Evolutionary conservation across 64 coral and sea anemone species (phyloP), one percentile per base, ranked within the genome.

Genomic region (Pachyseris speciosa): DNA sequence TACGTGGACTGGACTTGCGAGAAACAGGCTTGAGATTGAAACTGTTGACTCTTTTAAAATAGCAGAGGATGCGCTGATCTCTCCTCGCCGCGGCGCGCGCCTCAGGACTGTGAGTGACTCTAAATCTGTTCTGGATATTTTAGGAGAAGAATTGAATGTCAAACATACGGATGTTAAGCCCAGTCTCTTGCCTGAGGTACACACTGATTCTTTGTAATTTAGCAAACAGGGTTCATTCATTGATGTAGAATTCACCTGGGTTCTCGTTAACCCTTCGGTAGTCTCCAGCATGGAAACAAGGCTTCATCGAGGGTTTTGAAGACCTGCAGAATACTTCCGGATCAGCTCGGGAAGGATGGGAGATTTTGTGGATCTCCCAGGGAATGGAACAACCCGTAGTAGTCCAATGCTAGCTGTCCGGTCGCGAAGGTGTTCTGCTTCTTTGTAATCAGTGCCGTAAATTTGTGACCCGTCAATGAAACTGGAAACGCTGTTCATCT

Each of bases 381-480:
- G 87, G 48, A 78, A 78, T 0, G 57, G 17, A 0, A 26, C 58
- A 0, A 78, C 76, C 0, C 40, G 74, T 11, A 89, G 51, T 17
- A 64, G 24, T 40, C 87, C 87, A 9, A 50, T 20, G 5, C 29
- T 37, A 78, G 60, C 39, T 22, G 13, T 38, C 26, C 60, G 42
- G 48, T 89, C 74, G 2, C 59, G 26, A 20, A 66, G 55, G 27
- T 16, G 72, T 22, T 51, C 28, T 4, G 49, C 41, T 51, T 78
- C 61, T 15, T 67, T 31, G 0, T 9, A 4, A 50, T 51, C 32
- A 3, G 65, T 40, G 20, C 87, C 87, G 27, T 89, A 89, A 16
- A 89, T 38, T 2, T 89, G 87, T 7, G 87, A 89, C 19, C 38
- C 87, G 60, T 89, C 87, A 37, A 89, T 80, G 7, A 67, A 80